Evolutionary conservation across 2,113 vertebrate species (phyloP).

Genomic region (Leptobrachium leishanense): DNA sequence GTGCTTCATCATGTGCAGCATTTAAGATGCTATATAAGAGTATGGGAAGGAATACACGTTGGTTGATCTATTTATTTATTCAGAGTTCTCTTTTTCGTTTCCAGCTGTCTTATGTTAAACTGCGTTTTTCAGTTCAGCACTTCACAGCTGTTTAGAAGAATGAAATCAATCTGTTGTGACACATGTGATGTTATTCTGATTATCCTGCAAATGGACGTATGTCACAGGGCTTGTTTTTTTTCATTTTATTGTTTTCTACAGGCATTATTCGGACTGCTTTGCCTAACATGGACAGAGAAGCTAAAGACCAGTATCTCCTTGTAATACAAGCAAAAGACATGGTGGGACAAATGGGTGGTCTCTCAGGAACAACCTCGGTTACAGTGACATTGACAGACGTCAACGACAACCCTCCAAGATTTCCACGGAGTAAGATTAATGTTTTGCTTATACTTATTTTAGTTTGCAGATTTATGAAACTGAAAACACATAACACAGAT

Average conservation of each 20-base stretch:
- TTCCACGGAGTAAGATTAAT: conserved; percentile 81
- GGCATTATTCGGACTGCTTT: conserved; percentile 93
- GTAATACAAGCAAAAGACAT: conserved; percentile 98
- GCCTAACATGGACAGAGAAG: conserved; percentile 95
- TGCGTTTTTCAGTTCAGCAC: no score
- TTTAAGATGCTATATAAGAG: neutral
- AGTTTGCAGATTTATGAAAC: no score
- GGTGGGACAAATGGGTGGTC: conserved; percentile 94
- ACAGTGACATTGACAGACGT: conserved; percentile 92
- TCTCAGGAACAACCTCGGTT: conserved; percentile 92
- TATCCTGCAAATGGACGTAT: no score
- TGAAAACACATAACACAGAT: no score
- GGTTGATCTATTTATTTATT: no score
- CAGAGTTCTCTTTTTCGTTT: no score
- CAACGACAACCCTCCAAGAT: conserved; percentile 92
- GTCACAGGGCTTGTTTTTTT: neutral
- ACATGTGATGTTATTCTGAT: no score
- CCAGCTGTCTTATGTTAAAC: no score
- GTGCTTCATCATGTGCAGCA: neutral
- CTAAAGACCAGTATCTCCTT: conserved; percentile 90
- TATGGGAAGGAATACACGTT: no score
- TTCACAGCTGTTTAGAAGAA: no score
- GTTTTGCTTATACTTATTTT: neutral
- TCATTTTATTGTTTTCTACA: conserved; percentile 61
- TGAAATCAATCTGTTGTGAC: no score